A percentile compares a stretch with the other conserved stretches of the same genome.
These are phyloP conservation scores for Centropyge bicolor DNA, from an alignment of 2,797 vertebrate genomes.

Conservation along the genomic window DNA sequence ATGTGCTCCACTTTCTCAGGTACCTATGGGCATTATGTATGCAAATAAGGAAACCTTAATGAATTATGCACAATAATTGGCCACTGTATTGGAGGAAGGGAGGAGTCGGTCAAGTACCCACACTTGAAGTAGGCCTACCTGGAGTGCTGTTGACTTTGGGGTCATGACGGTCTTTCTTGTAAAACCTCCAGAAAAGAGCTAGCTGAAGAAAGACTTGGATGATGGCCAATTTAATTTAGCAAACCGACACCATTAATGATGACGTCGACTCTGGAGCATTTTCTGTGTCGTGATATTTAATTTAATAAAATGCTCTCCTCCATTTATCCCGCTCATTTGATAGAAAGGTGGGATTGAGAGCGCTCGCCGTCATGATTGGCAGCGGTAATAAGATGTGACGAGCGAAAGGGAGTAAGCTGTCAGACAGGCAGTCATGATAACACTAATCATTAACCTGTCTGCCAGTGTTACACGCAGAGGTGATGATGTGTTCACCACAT, in stretches of 20 bases:
- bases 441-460: constrained; percentile 64
- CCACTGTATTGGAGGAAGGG: no score
- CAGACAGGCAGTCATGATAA: constrained; percentile 17
- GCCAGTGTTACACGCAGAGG: constrained; percentile 13
- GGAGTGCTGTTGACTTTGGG: no score
- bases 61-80: neutral
- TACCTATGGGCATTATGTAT: neutral
- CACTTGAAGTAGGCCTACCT: no score
- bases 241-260: constrained; percentile 26
- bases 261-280: constrained; percentile 27
- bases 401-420: constrained; percentile 39
- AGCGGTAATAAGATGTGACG: constrained; percentile 57
- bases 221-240: constrained; percentile 34
- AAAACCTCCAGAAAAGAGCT: constrained; percentile 19
- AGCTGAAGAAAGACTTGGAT: constrained; percentile 13
- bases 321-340: constrained; percentile 33
- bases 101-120: no score
- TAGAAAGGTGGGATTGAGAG: constrained; percentile 32
- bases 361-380: constrained; percentile 17
- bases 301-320: neutral
- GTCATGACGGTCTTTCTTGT: constrained; percentile 3
- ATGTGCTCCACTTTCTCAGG: no score
- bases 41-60: constrained; percentile 10
- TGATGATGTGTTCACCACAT: constrained; percentile 43
- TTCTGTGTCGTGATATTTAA: constrained; percentile 23